Conservation (phyloP, 2,113 vertebrate species). For the Tachysurus vachellii region DNA sequence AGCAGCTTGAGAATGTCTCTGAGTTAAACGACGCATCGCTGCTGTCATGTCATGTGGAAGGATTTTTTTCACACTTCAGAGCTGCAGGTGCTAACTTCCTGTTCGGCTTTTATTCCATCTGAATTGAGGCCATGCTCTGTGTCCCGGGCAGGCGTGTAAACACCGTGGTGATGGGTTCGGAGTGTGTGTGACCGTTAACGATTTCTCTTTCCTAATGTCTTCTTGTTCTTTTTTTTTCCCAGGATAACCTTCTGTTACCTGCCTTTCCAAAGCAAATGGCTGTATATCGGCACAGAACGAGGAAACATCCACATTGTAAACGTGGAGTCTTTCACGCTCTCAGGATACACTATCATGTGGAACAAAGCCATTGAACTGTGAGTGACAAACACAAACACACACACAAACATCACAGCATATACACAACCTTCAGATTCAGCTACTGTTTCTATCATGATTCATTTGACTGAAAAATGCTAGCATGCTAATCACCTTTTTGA, state of each 20-base stretch:
- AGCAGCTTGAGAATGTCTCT: not conserved
- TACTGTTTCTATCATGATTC: not conserved
- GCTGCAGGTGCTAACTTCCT: not conserved
- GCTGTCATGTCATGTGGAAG: not conserved
- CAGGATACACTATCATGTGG: constrained; percentile 99
- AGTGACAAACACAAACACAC: constrained; percentile 68
- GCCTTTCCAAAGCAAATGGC: constrained; percentile 99
- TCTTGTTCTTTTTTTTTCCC: constrained; percentile 20
- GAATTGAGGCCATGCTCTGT: not conserved
- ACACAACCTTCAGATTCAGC: not conserved
- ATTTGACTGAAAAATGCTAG: no score
- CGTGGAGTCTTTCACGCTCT: constrained; percentile 98
- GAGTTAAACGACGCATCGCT: not conserved
- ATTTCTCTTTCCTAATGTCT: not conserved
- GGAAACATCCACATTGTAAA: constrained; percentile 99
- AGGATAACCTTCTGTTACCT: constrained; percentile 99
- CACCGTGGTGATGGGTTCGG: not conserved
- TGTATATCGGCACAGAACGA: constrained; percentile 96
- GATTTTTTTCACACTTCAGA: no score
- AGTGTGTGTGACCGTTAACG: not conserved
- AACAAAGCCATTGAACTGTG: constrained; percentile 99
- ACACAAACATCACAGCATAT: not conserved
- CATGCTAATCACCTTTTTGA: no score
- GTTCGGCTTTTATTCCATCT: not conserved
- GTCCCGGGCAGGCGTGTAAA: not conserved